Conservation (phyloP, 2,888 invertebrate genomes). For the Rhodophaea formosa region DNA sequence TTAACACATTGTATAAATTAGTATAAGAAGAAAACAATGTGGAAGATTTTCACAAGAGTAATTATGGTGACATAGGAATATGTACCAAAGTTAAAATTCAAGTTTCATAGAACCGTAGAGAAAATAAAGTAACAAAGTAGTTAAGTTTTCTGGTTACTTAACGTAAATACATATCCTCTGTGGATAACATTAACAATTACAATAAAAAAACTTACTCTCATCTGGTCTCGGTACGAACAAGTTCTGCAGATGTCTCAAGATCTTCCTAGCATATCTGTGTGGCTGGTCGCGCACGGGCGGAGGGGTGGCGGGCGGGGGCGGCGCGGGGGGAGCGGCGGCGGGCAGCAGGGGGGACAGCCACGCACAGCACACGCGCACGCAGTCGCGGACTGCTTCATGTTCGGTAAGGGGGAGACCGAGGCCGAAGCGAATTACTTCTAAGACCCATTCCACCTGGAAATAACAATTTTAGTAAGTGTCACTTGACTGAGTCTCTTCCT, state of each 20-base stretch:
- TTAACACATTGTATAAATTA: too few relatives aligned
- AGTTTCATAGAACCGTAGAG: too few relatives aligned
- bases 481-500: too few relatives aligned
- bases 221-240: constrained; percentile 96
- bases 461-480: too few relatives aligned
- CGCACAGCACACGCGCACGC: constrained; percentile 97
- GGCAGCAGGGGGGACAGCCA: constrained; percentile 95
- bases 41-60: too few relatives aligned
- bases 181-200: too few relatives aligned
- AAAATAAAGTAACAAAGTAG: too few relatives aligned
- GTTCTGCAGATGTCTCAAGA: constrained; percentile 95
- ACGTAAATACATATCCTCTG: too few relatives aligned
- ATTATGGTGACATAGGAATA: too few relatives aligned
- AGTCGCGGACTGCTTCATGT: constrained; percentile 96
- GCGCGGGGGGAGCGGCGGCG: constrained; percentile 91
- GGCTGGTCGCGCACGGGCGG: constrained; percentile 93
- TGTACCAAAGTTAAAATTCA: too few relatives aligned
- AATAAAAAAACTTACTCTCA: constrained; percentile 85
- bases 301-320: constrained; percentile 93
- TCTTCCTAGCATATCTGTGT: constrained; percentile 93
- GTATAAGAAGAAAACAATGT: too few relatives aligned
- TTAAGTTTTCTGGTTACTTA: too few relatives aligned
- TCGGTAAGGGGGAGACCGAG: constrained; percentile 93
- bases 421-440: constrained; percentile 94
- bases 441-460: constrained; percentile 90